Conservation (phyloP, 2,113 vertebrate species). For the Podarcis raffonei region DNA sequence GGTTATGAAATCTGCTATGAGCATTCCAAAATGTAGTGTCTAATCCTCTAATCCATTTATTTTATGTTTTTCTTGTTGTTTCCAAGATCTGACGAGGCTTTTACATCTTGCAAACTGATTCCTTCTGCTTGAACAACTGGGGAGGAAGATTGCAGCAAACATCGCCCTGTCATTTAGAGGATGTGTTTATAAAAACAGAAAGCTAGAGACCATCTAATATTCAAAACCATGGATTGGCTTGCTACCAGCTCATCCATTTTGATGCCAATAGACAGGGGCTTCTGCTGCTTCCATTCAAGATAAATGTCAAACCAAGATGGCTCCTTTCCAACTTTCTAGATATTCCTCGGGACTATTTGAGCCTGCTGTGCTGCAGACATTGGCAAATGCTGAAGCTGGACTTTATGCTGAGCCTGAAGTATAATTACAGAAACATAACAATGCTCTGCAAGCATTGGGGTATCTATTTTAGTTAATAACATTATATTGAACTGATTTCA, state of each 20-base stretch:
- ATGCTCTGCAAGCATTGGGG: slow-evolving; percentile 70
- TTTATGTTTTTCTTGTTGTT: slow-evolving; percentile 73
- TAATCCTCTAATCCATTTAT: slow-evolving; percentile 63
- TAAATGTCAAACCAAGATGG: slow-evolving; percentile 71
- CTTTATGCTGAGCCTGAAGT: slow-evolving; percentile 68
- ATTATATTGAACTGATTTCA: slow-evolving; percentile 59
- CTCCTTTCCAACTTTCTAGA: slow-evolving; percentile 63
- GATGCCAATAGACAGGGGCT: slow-evolving; percentile 55
- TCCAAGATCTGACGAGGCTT: slow-evolving; percentile 70
- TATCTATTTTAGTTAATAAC: slow-evolving; percentile 57
- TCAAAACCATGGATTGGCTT: slow-evolving; percentile 61
- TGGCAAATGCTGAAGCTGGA: slow-evolving; percentile 58
- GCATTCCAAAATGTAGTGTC: slow-evolving; percentile 68
- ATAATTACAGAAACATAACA: slow-evolving; percentile 64
- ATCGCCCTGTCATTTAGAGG: slow-evolving; percentile 69
- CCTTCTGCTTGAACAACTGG: slow-evolving; percentile 70
- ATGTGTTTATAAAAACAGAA: slow-evolving; percentile 66
- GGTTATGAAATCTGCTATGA: slow-evolving; percentile 64
- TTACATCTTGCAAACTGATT: slow-evolving; percentile 75
- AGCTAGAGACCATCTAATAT: slow-evolving; percentile 68
- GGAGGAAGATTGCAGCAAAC: slow-evolving; percentile 71
- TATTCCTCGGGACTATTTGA: slow-evolving; percentile 62
- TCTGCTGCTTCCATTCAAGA: slow-evolving; percentile 31
- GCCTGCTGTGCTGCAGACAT: slow-evolving; percentile 67
- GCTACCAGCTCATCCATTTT: slow-evolving; percentile 70